phyloP scores from a whole-genome alignment of 2,797 vertebrate species.

The Enteromius viviparus region DNA sequence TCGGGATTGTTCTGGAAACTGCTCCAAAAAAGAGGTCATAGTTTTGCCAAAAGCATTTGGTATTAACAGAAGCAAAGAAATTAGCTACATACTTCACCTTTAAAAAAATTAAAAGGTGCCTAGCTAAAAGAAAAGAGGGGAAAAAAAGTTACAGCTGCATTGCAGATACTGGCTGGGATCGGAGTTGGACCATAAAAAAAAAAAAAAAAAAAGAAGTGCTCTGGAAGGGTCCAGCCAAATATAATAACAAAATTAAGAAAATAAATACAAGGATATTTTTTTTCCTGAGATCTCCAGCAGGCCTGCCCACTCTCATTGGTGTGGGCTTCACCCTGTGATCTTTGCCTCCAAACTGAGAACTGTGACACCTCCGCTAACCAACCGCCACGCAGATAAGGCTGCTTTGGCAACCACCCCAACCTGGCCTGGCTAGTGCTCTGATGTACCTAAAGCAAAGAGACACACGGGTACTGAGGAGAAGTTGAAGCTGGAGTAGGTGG shows the following conservation, averaged over 20 bases:
- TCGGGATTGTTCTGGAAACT: neutral
- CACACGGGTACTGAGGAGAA: constrained; percentile 56
- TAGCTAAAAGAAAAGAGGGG: neutral
- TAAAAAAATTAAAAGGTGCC: neutral
- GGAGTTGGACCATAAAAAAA: neutral
- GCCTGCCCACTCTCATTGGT: constrained; percentile 34
- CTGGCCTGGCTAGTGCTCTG: constrained; percentile 57
- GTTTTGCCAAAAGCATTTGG: neutral
- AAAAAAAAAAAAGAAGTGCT: neutral
- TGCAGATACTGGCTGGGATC: constrained; percentile 30
- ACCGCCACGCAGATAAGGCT: constrained; percentile 58
- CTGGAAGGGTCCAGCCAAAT: neutral
- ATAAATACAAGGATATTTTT: neutral
- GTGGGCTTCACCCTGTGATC: constrained; percentile 46
- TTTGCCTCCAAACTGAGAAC: constrained; percentile 34
- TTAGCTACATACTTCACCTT: neutral
- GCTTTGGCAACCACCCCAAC: constrained; percentile 64
- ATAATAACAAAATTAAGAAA: neutral
- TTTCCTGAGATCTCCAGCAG: constrained; percentile 24
- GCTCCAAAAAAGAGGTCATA: neutral
- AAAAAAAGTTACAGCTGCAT: constrained; percentile 20
- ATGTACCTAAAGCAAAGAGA: constrained; percentile 64
- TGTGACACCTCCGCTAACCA: constrained; percentile 14
- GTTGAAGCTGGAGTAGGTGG: constrained; percentile 41
- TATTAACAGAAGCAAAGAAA: neutral